phyloP scores from a whole-genome alignment of 1,140 invertebrate species.

The Drosophila setifemur region DNA sequence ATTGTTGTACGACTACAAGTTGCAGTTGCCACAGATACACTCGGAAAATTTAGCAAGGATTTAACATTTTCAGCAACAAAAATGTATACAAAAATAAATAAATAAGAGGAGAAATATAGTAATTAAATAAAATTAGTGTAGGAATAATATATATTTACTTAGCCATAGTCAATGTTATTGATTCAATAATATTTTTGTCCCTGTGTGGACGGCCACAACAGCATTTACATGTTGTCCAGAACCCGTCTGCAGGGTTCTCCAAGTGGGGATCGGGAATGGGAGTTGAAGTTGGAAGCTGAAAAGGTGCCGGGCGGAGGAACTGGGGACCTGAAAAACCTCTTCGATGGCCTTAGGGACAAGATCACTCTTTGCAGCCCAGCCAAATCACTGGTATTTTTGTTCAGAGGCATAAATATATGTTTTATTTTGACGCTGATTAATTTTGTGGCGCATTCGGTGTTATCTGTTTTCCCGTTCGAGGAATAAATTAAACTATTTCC shows the following conservation, averaged over 20 bases:
- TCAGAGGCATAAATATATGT: background rate
- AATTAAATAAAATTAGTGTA: background rate
- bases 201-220: constrained; percentile 2
- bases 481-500: background rate
- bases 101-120: too few species aligned
- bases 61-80: background rate
- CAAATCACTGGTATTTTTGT: background rate
- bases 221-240: constrained; percentile 29
- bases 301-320: background rate
- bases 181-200: background rate
- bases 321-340: constrained; percentile 30
- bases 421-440: background rate
- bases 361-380: too few species aligned
- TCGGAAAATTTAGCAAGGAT: background rate
- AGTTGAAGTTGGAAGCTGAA: background rate
- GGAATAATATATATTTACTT: too few species aligned
- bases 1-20: constrained; percentile 50
- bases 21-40: background rate
- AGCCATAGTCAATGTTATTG: background rate
- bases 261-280: background rate
- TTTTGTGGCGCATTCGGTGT: background rate
- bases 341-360: constrained; percentile 8
- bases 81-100: too few species aligned
- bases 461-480: background rate
- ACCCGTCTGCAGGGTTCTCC: constrained; percentile 12